Evolutionary conservation across 1,140 invertebrate species (phyloP).

Genomic region (Tetragnatha versicolor): DNA sequence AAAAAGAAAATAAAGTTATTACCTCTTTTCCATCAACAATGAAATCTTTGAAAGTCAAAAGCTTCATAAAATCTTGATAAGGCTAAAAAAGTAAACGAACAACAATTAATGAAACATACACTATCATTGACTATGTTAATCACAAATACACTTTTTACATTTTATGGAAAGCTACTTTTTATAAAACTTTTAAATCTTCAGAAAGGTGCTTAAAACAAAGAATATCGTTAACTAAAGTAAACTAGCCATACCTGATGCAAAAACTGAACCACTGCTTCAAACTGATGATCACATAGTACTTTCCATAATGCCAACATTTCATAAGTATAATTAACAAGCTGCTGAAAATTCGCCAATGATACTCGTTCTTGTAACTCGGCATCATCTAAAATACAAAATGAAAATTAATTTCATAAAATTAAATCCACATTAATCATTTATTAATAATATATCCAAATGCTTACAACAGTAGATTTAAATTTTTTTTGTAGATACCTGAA

Average conservation of each 20-base stretch:
- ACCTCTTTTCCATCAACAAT: constrained; percentile 76
- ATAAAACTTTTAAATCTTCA: no score
- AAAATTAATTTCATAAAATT: neutral
- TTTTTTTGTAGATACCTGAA: no score
- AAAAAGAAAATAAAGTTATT: no score
- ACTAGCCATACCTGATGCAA: constrained; percentile 71
- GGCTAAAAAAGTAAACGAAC: constrained; percentile 66
- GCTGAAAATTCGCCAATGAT: constrained; percentile 79
- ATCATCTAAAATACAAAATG: constrained; percentile 52
- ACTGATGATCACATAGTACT: constrained; percentile 90
- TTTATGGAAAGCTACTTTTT: no score
- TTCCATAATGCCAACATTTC: constrained; percentile 95
- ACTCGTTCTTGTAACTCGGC: constrained; percentile 68
- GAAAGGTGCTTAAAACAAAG: no score
- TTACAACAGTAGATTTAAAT: no score
- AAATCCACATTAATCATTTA: neutral
- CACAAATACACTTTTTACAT: no score
- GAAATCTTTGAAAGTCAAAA: constrained; percentile 79
- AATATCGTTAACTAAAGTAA: no score
- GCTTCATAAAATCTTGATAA: constrained; percentile 70
- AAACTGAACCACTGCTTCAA: constrained; percentile 76
- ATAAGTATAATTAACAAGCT: constrained; percentile 79
- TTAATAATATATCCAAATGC: no score
- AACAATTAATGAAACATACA: no score
- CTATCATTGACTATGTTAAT: no score